Evolutionary conservation across 2,113 vertebrate species (phyloP).

Genomic region (Morone chrysops): DNA sequence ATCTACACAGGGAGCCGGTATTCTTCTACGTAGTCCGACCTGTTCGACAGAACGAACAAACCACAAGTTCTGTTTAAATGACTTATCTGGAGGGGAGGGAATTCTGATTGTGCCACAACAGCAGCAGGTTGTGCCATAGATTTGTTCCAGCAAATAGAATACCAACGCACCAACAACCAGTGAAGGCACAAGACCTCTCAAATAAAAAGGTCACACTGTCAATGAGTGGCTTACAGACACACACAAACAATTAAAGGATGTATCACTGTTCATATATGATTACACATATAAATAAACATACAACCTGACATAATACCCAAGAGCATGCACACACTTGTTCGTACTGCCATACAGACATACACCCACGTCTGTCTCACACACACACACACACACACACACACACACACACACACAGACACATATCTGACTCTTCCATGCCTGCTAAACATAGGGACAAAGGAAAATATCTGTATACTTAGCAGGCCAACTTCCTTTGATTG

Average conservation of each 20-base stretch:
- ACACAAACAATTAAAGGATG: constrained; percentile 65
- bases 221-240: constrained; percentile 17
- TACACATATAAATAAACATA: constrained; percentile 71
- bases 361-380: constrained; percentile 33
- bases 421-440: constrained; percentile 74
- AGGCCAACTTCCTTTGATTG: constrained; percentile 85
- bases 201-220: constrained; percentile 55
- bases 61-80: not conserved
- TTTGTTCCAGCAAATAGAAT: constrained; percentile 32
- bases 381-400: constrained; percentile 11
- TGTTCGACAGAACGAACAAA: no score
- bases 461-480: constrained; percentile 85
- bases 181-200: constrained; percentile 45
- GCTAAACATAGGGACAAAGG: constrained; percentile 86
- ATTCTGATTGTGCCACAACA: not conserved
- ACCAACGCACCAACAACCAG: constrained; percentile 30
- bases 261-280: constrained; percentile 65
- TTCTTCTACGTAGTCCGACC: no score
- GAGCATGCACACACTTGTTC: constrained; percentile 57
- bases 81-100: not conserved
- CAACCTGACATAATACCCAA: constrained; percentile 67
- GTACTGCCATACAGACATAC: constrained; percentile 27
- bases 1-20: no score
- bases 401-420: constrained; percentile 45
- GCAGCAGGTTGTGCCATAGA: constrained; percentile 10